Evolutionary conservation across 2,797 vertebrate species (phyloP).

Genomic region (Thaleichthys pacificus): DNA sequence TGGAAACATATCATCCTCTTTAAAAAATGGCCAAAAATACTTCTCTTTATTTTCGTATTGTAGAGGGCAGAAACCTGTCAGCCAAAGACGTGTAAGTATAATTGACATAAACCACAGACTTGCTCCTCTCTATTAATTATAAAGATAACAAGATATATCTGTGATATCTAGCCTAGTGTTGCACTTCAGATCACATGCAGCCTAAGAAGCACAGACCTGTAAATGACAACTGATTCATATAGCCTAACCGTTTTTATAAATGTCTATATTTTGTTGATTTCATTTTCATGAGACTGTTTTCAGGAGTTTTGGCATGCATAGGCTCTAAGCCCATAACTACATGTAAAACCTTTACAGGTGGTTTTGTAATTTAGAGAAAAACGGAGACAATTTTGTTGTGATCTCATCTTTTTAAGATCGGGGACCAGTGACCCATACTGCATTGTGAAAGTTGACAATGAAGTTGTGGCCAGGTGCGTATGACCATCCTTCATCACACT

Average conservation of each 20-base stretch:
- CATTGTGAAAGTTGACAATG: conserved; percentile 89
- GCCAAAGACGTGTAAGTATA: conserved; percentile 90
- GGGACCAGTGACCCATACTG: conserved; percentile 93
- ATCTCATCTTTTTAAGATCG: conserved; percentile 66
- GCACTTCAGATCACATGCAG: background rate
- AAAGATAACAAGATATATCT: background rate
- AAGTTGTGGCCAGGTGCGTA: conserved; percentile 88
- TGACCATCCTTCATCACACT: background rate
- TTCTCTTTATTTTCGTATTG: conserved; percentile 86
- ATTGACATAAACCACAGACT: background rate
- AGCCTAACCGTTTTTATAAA: background rate
- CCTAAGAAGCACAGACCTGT: background rate
- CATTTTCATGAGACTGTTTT: background rate
- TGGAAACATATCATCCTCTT: conserved; percentile 39
- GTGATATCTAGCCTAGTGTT: background rate
- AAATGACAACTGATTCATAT: background rate
- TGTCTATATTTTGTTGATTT: background rate
- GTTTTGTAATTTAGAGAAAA: background rate
- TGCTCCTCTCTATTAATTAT: background rate
- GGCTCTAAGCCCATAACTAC: background rate
- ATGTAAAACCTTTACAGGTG: background rate
- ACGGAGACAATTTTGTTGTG: background rate
- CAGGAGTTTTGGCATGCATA: background rate
- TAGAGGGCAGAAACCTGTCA: conserved; percentile 87
- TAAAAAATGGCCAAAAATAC: conserved; percentile 84